Conservation (phyloP, 1,140 invertebrate species). For the Rhopalosiphum padi region DNA sequence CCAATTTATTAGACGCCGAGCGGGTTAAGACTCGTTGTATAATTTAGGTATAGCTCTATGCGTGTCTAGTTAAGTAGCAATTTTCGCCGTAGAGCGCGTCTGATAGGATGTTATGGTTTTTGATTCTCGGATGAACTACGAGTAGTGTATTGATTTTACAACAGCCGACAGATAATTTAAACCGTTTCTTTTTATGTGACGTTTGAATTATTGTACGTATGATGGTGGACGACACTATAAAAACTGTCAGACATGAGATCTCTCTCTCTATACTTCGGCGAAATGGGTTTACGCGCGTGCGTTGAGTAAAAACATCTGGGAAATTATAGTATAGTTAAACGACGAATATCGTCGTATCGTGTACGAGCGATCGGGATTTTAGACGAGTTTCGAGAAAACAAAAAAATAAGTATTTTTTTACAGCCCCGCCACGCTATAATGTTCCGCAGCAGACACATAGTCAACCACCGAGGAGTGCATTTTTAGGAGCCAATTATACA, state of each 20-base stretch:
- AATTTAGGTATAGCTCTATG: neutral
- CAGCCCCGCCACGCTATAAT: neutral
- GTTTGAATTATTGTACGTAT: too few species aligned
- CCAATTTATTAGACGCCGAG: too few species aligned
- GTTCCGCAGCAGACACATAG: neutral
- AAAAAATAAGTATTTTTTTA: neutral
- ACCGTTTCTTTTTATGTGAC: too few species aligned
- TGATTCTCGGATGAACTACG: too few species aligned
- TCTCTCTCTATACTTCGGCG: neutral
- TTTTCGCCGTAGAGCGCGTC: too few species aligned
- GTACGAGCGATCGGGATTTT: neutral
- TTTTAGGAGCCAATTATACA: neutral
- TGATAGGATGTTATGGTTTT: too few species aligned
- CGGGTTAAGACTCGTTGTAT: too few species aligned
- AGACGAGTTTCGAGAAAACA: neutral
- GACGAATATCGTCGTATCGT: neutral
- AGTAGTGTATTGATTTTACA: too few species aligned
- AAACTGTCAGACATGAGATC: neutral
- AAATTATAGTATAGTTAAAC: neutral
- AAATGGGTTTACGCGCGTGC: neutral
- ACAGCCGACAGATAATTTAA: too few species aligned
- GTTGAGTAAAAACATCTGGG: neutral
- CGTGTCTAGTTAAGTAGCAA: neutral
- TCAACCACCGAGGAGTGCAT: neutral
- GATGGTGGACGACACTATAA: neutral